phyloP scores from a whole-genome alignment of 2,797 vertebrate genomes.

The Iguana delicatissima region DNA sequence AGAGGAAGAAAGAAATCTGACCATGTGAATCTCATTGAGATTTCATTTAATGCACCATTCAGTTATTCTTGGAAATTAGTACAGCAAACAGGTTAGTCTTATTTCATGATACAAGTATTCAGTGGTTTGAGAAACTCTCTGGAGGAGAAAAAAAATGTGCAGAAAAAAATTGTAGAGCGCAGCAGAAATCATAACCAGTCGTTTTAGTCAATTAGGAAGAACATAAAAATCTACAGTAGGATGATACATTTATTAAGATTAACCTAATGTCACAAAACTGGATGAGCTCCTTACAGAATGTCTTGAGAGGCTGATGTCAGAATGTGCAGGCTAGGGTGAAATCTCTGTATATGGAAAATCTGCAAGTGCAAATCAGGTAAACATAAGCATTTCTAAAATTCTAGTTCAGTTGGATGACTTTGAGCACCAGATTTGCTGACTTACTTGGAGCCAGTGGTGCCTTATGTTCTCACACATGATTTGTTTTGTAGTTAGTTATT shows the following conservation, averaged over 20 bases:
- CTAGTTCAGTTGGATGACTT: neutral
- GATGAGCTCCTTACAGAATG: neutral
- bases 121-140: neutral
- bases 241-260: neutral
- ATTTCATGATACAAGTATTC: neutral
- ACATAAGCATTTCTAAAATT: neutral
- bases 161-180: neutral
- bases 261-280: neutral
- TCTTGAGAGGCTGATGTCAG: neutral
- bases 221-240: neutral
- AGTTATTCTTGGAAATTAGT: neutral
- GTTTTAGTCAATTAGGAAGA: neutral
- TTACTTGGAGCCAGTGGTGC: neutral
- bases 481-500: neutral
- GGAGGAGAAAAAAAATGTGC: neutral
- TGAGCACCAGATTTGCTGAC: neutral
- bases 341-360: neutral
- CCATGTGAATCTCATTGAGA: neutral
- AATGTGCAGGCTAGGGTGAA: neutral
- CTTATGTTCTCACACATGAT: neutral
- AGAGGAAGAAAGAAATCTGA: neutral
- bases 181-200: neutral
- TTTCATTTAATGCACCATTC: neutral
- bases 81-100: neutral
- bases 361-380: neutral